Conservation (phyloP, 2,113 vertebrate genomes). For the Corythoichthys intestinalis region DNA sequence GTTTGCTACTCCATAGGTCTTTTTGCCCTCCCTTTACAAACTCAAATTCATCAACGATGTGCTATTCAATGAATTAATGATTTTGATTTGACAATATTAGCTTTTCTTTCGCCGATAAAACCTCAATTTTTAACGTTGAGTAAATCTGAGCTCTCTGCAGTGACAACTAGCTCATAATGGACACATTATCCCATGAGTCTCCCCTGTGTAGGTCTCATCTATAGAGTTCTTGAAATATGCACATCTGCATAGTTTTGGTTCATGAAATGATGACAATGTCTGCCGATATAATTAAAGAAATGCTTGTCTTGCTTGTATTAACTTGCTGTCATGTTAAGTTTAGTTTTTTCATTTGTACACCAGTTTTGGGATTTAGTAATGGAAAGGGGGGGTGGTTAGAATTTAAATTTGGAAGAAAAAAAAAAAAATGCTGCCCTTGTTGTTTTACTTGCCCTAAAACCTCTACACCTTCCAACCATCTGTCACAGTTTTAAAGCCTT, state of each 20-base stretch:
- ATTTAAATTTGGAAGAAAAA: not conserved
- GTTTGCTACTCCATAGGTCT: conserved; percentile 9
- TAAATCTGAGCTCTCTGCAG: conserved; percentile 23
- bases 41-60: conserved; percentile 14
- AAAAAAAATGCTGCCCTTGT: conserved; percentile 12
- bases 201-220: conserved; percentile 33
- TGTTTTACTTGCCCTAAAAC: conserved; percentile 14
- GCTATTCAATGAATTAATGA: conserved; percentile 9
- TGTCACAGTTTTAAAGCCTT: conserved; percentile 18
- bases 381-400: not conserved
- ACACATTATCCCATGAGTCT: conserved; percentile 11
- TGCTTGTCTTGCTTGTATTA: conserved; percentile 7
- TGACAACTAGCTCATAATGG: conserved; percentile 55
- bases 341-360: conserved; percentile 19
- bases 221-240: conserved; percentile 65
- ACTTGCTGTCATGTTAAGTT: not conserved
- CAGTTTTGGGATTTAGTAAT: not conserved
- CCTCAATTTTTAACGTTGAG: conserved; percentile 18
- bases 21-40: conserved; percentile 31
- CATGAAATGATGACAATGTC: conserved; percentile 33
- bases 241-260: conserved; percentile 74
- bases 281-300: not conserved
- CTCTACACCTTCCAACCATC: not conserved
- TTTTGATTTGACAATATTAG: conserved; percentile 11
- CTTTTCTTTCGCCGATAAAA: conserved; percentile 6